Conservation (phyloP, 2,113 vertebrate species). For the Shinisaurus crocodilurus region DNA sequence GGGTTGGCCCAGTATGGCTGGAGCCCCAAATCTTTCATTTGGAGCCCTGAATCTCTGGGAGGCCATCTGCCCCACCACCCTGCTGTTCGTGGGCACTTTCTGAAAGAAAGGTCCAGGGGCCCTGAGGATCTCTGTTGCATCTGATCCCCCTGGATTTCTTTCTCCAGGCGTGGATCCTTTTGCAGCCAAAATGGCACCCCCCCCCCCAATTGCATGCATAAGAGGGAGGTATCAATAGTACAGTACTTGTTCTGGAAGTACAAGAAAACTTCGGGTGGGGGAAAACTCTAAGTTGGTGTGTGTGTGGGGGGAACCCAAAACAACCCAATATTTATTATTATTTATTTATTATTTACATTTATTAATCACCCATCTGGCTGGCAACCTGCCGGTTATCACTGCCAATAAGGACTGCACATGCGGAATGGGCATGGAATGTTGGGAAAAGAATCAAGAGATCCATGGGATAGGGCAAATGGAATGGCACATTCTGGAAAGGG, state of each 20-base stretch:
- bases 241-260: not conserved
- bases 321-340: not conserved
- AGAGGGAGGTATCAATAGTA: not conserved
- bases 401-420: no score
- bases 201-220: not conserved
- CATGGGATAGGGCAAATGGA: not conserved
- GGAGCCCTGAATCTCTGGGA: no score
- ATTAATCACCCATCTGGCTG: no score
- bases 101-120: no score
- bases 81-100: no score
- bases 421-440: not conserved
- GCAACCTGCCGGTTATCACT: no score
- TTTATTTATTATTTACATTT: no score
- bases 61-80: no score
- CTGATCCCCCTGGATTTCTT: not conserved
- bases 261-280: not conserved
- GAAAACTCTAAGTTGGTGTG: fast-evolving
- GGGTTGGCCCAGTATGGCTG: no score
- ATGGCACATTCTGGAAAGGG: not conserved
- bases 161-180: not conserved
- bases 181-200: not conserved
- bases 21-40: no score
- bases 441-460: not conserved
- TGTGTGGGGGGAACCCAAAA: not conserved
- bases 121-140: no score